Base-by-base conservation (phyloP, 1,140 invertebrate species). In the Linepithema humile region DNA sequence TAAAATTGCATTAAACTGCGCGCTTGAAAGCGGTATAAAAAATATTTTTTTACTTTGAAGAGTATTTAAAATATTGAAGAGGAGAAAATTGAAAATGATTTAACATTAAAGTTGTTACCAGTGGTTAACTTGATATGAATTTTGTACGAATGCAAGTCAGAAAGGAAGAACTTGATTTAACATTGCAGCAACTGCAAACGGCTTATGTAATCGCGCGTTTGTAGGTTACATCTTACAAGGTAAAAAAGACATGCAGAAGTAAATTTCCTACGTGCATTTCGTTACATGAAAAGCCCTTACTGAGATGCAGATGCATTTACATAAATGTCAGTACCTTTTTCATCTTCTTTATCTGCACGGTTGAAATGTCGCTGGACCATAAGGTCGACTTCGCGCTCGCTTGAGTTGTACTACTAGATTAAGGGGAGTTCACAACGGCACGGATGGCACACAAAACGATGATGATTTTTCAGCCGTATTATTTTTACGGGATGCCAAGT, bases 131-230 rank as follows among this genome's bases (percentile, higher is more conserved):
- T n/a, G n/a, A n/a, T n/a, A n/a, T n/a, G n/a, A n/a, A n/a, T 23
- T 74, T 74, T 74, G 40, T 40, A 35, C 29, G 29, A 64, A 65
- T 35, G 38, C 40, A 64, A 64, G 38, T 10, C 12, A n/a, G 12
- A 26, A 9, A 20, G 15, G 12, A 20, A 40, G 12, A 55, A 69
- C 17, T 64, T 9, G n/a, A 43, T 50, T 7, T 40, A 80, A 80
- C 35, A 29, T 78, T 60, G 75, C n/a, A 78, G 75, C 35, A 26
- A 23, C 62, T 67, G 35, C 62, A 55, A 80, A 80, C 64, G 48
- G 70, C 35, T 80, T 69, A 43, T 43, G 48, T 70, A 80, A 70
- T 70, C 48, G 64, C 48, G 64, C 64, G 64, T 80, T 80, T 80
- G 23, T 55, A 53, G 35, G 35, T 70, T 57, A 70, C 64, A 43